Evolutionary conservation across 2,888 invertebrate species (phyloP).

Genomic region (Melanophora roralis): DNA sequence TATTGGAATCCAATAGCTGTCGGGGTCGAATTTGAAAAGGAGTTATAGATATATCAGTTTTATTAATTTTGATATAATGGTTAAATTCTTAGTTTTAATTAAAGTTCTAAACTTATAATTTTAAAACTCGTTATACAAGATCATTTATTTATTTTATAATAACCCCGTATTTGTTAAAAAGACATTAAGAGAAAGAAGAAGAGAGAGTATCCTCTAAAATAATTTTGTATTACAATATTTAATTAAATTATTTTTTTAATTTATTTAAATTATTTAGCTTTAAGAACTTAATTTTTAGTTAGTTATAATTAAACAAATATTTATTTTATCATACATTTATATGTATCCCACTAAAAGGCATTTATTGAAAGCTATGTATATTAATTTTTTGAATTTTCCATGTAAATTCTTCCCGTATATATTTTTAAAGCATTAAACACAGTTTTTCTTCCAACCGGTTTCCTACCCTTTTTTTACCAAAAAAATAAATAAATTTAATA

Average conservation of each 20-base stretch:
- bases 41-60: no score
- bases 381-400: conserved; percentile 31
- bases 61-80: no score
- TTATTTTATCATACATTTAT: conserved; percentile 17
- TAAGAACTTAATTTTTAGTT: conserved; percentile 41
- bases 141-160: no score
- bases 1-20: no score
- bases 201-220: no score
- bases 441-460: conserved; percentile 57
- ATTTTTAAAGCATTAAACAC: conserved; percentile 12
- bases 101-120: no score
- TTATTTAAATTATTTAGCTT: conserved; percentile 13
- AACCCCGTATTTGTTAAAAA: no score
- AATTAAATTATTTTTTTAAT: conserved; percentile 45
- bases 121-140: no score
- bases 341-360: conserved; percentile 40
- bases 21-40: no score
- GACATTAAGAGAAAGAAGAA: no score
- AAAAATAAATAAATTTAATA: no score
- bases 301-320: conserved; percentile 13
- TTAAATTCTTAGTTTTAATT: no score
- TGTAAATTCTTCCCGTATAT: not conserved
- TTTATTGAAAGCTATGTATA: conserved; percentile 45
- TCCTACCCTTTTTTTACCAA: conserved; percentile 24
- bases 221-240: conserved; percentile 56